Evolutionary conservation across 2,888 invertebrate genomes (phyloP).

Genomic region (Trachelus tabidus): DNA sequence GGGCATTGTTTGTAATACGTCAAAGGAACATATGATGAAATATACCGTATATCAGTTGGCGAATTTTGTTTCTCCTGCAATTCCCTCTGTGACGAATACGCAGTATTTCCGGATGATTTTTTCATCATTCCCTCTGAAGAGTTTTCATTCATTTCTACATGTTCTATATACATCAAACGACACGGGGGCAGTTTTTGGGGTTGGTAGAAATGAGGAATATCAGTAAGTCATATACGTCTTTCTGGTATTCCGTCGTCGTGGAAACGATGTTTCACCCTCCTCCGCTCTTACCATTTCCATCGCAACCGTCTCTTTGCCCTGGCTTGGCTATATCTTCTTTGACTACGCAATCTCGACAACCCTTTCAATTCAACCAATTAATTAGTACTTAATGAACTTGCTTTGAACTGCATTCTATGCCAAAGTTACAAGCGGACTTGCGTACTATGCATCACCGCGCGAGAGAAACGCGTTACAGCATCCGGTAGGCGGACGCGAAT

Average conservation of each 20-base stretch:
- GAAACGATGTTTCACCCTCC: constrained; percentile 19
- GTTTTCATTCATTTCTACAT: not conserved
- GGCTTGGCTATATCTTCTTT: constrained; percentile 38
- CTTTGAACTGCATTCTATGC: constrained; percentile 46
- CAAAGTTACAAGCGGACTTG: constrained; percentile 17
- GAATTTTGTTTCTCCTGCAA: not conserved
- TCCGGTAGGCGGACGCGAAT: not conserved
- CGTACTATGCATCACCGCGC: not conserved
- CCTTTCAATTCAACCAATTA: constrained; percentile 50
- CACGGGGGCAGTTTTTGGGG: not conserved
- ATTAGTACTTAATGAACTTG: constrained; percentile 50
- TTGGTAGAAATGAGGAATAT: not conserved
- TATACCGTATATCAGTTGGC: not conserved
- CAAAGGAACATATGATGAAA: not conserved
- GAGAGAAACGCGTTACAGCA: not conserved
- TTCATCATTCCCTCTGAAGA: not conserved
- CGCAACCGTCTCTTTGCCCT: not conserved
- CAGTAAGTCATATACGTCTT: not conserved
- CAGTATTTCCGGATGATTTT: not conserved
- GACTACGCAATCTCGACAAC: constrained; percentile 39
- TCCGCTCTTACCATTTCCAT: not conserved
- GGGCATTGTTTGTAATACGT: not conserved
- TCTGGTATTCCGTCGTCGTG: not conserved
- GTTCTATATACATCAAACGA: not conserved
- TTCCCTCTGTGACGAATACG: not conserved